Conservation (phyloP, 2,888 invertebrate species). For the Scaptomyza cyrtandrae region DNA sequence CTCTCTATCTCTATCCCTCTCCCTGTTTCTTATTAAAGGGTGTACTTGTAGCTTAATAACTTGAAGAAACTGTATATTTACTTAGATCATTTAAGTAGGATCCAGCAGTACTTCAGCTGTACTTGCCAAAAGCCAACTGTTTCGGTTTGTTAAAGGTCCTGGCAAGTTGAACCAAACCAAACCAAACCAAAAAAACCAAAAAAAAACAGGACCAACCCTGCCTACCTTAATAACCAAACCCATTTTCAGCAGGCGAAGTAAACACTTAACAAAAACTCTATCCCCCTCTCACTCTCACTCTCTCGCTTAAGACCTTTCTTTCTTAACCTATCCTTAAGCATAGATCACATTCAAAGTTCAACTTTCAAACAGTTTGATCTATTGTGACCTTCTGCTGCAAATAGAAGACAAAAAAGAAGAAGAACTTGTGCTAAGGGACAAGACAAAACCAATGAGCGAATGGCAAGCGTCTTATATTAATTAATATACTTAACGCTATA, state of each 20-base stretch:
- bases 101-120: background rate
- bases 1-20: background rate
- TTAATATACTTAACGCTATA: slow-evolving; percentile 46
- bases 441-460: slow-evolving; percentile 20
- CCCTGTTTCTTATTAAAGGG: background rate
- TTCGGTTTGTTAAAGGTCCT: background rate
- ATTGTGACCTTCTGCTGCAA: slow-evolving; percentile 9
- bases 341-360: slow-evolving; percentile 4
- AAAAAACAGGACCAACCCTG: background rate
- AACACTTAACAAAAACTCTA: background rate
- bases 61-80: background rate
- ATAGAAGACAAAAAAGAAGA: slow-evolving; percentile 10
- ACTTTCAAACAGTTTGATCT: slow-evolving; percentile 24
- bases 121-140: background rate
- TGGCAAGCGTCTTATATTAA: slow-evolving; percentile 29
- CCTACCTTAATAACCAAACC: background rate
- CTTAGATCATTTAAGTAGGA: background rate
- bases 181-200: too few relatives aligned
- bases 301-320: background rate
- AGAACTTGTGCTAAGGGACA: background rate
- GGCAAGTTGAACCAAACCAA: too few relatives aligned
- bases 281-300: background rate
- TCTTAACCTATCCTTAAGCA: background rate
- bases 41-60: background rate
- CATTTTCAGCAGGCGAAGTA: background rate